Evolutionary conservation across 2,888 invertebrate species (phyloP), one percentile per base, ranked within the genome.

Genomic region (Melinaea menophilus): DNA sequence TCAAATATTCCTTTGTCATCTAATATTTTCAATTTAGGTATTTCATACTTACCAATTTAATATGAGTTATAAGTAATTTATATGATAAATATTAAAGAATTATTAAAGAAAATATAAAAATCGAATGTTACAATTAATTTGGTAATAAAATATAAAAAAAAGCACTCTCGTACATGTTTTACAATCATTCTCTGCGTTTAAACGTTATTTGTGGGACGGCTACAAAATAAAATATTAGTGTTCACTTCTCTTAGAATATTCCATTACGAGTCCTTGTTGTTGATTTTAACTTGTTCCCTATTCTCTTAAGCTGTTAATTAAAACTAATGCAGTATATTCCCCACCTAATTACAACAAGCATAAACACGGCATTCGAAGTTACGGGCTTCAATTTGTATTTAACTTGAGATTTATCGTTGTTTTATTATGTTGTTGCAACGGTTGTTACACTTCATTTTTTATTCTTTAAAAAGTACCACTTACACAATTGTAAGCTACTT

Each of bases 231-330:
- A 31, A 51, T 31, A 31, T 51, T 51, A 31, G 51, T 31, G 31
- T 51, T 51, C 11, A 5, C 5, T 51, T 51, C 51, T 51, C 31
- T 31, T 51, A 51, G 7, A 51, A 51, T 51, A 51, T 51, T 51
- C 51, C 31, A 51, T 51, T 51, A 51, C 22, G 51, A 51, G 51
- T 31, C 51, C 51, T 48, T 51, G 51, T 51, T 51, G 51, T 57
- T 57, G 57, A 63, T 63, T 64, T 48, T 41, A 41, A 48, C 64
- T 47, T 77, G 77, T 77, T 76, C 31, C 57, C 55, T 34, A 47
- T 41, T 31, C 54, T 48, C 22, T 51, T 51, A 31, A 51, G 51
- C 79, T 80, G 57, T 61, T 66, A 59, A 63, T 65, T 63, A 63
- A 66, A 63, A 61, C 61, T 61, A 64, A 61, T 77, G 81, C 56